Evolutionary conservation across 1,140 invertebrate genomes (phyloP).

Genomic region (Dendrolimus kikuchii): DNA sequence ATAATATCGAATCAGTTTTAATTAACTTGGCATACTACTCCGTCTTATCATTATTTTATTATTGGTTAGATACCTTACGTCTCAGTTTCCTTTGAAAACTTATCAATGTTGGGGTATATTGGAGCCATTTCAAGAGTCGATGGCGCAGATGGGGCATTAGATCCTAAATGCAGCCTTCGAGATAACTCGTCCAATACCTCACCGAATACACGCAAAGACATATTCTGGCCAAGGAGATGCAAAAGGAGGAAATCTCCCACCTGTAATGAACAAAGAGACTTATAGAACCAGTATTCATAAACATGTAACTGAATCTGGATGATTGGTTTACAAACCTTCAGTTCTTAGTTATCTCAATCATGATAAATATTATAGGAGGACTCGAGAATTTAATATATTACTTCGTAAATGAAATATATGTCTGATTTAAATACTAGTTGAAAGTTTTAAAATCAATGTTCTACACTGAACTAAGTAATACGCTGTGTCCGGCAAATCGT

Average conservation of each 20-base stretch:
- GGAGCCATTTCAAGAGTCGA: constrained; percentile 88
- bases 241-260: constrained; percentile 89
- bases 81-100: constrained; percentile 85
- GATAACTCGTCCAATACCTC: constrained; percentile 80
- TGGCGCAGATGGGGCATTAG: constrained; percentile 85
- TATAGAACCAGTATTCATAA: not conserved
- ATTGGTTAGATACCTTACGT: constrained; percentile 73
- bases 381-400: too few species aligned
- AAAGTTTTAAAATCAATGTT: too few species aligned
- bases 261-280: constrained; percentile 52
- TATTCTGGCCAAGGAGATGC: constrained; percentile 87
- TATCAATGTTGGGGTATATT: constrained; percentile 85
- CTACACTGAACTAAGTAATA: too few species aligned
- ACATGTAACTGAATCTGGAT: constrained; percentile 1
- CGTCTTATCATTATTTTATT: too few species aligned
- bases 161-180: constrained; percentile 78
- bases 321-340: too few species aligned
- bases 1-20: too few species aligned
- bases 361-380: too few species aligned
- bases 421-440: too few species aligned
- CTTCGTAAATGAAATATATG: too few species aligned
- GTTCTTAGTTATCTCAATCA: too few species aligned
- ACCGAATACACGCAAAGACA: constrained; percentile 85
- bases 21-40: too few species aligned
- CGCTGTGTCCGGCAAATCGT: too few species aligned